Conservation (phyloP, 2,888 invertebrate genomes). For the Tyria jacobaeae region DNA sequence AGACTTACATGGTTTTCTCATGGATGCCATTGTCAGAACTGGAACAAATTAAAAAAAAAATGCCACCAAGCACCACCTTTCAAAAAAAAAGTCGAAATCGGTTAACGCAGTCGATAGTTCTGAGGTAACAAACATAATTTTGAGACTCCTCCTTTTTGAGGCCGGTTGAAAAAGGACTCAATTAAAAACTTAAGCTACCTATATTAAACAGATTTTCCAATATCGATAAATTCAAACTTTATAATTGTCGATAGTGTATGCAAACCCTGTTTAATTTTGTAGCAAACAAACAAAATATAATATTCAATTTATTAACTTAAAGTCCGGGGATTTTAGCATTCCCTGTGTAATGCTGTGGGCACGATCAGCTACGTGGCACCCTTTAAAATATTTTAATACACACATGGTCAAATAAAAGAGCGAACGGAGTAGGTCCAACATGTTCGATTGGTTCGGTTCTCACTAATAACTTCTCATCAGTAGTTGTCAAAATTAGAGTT, state of each 20-base stretch:
- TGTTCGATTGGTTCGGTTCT: background rate
- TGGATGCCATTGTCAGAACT: too few species aligned
- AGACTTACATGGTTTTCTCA: too few species aligned
- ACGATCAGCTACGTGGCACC: slow-evolving; percentile 65
- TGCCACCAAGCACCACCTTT: too few species aligned
- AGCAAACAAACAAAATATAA: slow-evolving; percentile 41
- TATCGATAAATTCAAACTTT: slow-evolving; percentile 20
- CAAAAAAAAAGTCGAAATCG: too few species aligned
- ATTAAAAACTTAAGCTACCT: slow-evolving; percentile 9
- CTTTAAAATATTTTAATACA: slow-evolving; percentile 58
- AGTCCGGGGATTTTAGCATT: slow-evolving; percentile 56
- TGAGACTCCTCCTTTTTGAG: too few species aligned
- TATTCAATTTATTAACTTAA: slow-evolving; percentile 59
- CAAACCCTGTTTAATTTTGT: slow-evolving; percentile 18
- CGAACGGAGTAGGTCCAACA: background rate
- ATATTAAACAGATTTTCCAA: slow-evolving; percentile 10
- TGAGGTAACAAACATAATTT: too few species aligned
- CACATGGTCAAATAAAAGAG: slow-evolving; percentile 32
- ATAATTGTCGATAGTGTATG: slow-evolving; percentile 15
- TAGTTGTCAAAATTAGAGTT: background rate
- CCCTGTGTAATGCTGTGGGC: slow-evolving; percentile 60
- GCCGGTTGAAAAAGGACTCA: background rate
- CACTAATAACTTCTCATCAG: background rate
- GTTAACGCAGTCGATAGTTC: too few species aligned
- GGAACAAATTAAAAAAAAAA: too few species aligned